These are phyloP conservation scores for Dicerorhinus sumatrensis DNA, from an alignment of 2,113 vertebrate genomes.

Conservation along the genomic window DNA sequence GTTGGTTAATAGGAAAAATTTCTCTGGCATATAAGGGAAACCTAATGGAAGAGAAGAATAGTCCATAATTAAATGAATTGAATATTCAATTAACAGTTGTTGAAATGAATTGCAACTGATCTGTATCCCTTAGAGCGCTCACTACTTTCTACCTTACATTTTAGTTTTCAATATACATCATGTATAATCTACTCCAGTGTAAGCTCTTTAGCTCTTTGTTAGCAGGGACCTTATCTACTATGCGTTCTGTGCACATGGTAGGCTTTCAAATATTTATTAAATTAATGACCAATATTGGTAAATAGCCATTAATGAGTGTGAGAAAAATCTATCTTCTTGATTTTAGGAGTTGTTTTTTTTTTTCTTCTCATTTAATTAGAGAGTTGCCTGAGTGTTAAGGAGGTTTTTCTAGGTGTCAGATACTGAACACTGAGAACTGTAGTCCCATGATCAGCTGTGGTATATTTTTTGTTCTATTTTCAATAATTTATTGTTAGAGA, in stretches of 20 bases:
- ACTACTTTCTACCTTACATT: background rate
- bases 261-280: conserved; percentile 38
- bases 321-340: background rate
- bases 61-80: background rate
- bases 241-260: background rate
- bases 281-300: background rate
- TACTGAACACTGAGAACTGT: background rate
- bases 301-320: conserved; percentile 1
- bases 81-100: background rate
- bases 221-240: background rate
- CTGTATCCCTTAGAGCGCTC: background rate
- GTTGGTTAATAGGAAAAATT: background rate
- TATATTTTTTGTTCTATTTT: background rate
- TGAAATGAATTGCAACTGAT: background rate
- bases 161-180: background rate
- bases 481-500: conserved; percentile 15
- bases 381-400: background rate
- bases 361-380: background rate
- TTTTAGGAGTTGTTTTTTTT: background rate
- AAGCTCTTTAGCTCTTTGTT: background rate
- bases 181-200: background rate
- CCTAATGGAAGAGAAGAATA: background rate
- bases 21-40: background rate
- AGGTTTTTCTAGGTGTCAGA: background rate
- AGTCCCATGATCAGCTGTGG: background rate